A percentile compares a stretch with the other conserved stretches of the same genome.
phyloP scores from a whole-genome alignment of 2,113 vertebrate species.

The Pithys albifrons region DNA sequence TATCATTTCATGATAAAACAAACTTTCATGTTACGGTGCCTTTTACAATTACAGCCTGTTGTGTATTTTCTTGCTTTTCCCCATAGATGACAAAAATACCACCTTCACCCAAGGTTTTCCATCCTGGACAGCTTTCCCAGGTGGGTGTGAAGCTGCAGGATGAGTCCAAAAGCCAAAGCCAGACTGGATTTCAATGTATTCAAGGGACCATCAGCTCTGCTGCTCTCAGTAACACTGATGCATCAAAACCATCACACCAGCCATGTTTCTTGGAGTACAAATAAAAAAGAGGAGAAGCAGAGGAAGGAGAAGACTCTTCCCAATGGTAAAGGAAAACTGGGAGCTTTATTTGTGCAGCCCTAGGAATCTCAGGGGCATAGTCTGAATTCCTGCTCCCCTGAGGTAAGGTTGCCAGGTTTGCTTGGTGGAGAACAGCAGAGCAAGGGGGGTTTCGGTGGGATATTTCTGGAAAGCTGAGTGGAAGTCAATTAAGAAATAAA shows the following conservation, averaged over 20 bases:
- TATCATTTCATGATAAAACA: background rate
- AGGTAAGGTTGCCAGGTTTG: background rate
- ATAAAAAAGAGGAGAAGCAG: background rate
- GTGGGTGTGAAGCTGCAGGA: background rate
- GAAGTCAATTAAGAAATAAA: background rate
- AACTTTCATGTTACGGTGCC: background rate
- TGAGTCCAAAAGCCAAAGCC: background rate
- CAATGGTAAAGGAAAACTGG: background rate
- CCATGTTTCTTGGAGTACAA: accelerated
- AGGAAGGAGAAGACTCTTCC: background rate
- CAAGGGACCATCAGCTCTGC: background rate
- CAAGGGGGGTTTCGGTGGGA: background rate
- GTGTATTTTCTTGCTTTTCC: background rate
- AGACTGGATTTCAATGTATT: background rate
- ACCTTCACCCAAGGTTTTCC: background rate
- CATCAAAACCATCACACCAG: background rate
- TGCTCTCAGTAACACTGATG: background rate
- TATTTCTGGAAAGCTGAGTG: background rate
- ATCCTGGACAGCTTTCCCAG: background rate
- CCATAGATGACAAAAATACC: background rate
- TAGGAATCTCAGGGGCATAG: background rate
- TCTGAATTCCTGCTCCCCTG: background rate
- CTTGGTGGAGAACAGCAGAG: background rate
- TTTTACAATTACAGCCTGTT: background rate
- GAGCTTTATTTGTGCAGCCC: background rate